phyloP scores from a whole-genome alignment of 2,113 vertebrate genomes.

The cat (Felis catus) region F.catus_Fca126_mat1.0 CM031421.1:113620001-113620500 shows the following conservation, averaged over 20 bases:
- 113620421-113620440: not conserved
- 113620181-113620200: too few relatives aligned
- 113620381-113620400: rapidly evolving
- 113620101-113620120: rapidly evolving
- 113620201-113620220: rapidly evolving
- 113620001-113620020: not conserved
- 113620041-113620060: not conserved
- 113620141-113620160: rapidly evolving
- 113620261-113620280: rapidly evolving
- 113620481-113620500: rapidly evolving
- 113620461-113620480: not conserved
- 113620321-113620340: rapidly evolving
- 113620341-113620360: too few relatives aligned
- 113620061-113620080: not conserved
- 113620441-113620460: rapidly evolving
- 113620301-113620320: not conserved
- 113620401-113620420: not conserved
- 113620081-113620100: not conserved
- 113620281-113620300: rapidly evolving
- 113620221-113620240: not conserved
- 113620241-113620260: not conserved
- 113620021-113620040: rapidly evolving
- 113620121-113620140: rapidly evolving
- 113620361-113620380: not conserved
- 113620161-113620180: not conserved